Evolutionary conservation across 2,888 invertebrate genomes (phyloP), one percentile per base, ranked within the genome.

Genomic region (Sipha maydis): DNA sequence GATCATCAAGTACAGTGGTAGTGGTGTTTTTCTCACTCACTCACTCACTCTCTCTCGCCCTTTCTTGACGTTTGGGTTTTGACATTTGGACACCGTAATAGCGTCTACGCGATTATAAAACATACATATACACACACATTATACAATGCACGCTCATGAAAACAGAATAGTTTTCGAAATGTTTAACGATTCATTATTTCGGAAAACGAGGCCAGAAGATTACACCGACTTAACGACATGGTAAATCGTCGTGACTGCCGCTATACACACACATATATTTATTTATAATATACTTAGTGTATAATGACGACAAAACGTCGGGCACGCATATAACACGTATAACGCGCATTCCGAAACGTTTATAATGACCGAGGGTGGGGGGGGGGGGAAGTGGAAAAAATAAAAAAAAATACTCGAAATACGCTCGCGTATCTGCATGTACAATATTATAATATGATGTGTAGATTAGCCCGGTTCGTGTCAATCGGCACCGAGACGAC

Each of bases 381-480:
- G 54, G 78, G 14, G 79, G 21, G 78, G 17, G n/a, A 38, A 80
- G 34, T 61, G 34, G 14, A 38, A 19, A 56, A 56, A 56, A 17
- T 21, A 61, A 34, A 38, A 80, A 69, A 69, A 69, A 69, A n/a
- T 28, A 7, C 71, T 17, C n/a, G 38, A n/a, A 19, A n/a, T 3
- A 14, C 48, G 11, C 14, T 25, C 61, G n/a, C 38, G 14, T 67
- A 9, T 19, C 7, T 38, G 38, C 54, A 67, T 11, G 48, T 48
- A 7, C 25, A 25, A 34, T 34, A 34, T n/a, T n/a, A n/a, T n/a
- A n/a, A n/a, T 21, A 9, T 3, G 61, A 17, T 1, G 67, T 5
- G 38, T n/a, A 69, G 28, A 80, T 80, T 80, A 80, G 67, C 80
- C 67, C 80, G 80, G 80, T 19, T 41, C 80, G 9, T 28, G 80